Evolutionary conservation across 2,888 invertebrate species (phyloP), one percentile per base, ranked within the genome.

Genomic region (Morpho deidamia): DNA sequence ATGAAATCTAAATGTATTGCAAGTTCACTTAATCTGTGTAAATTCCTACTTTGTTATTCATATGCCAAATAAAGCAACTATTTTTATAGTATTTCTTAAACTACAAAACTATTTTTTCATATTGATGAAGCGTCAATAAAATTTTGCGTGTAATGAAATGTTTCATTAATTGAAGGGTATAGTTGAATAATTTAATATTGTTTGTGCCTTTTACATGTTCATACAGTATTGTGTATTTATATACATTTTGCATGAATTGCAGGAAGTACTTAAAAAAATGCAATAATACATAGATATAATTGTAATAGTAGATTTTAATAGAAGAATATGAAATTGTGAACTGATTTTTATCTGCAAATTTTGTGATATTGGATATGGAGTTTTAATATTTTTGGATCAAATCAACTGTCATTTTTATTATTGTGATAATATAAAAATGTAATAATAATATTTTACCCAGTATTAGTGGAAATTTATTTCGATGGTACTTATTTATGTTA

Each of bases 31-130:
- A 38, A 55, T 54, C 51, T 58, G 42, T 51, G 48, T 49, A 50
- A 44, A 48, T 60, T 32, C 44, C 23, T 45, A 48, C 44, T 60
- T 54, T 64, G 56, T 63, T 60, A 62, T 61, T 56, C 55, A 61
- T 66, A 67, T 71, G 64, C 74, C 84, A 85, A 84, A 86, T 81
- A 78, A 83, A 78, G 60, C 57, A 81, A 83, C 78, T 87, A 88
- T 88, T 88, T 88, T 88, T 87, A 78, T 85, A 87, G 72, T 73
- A 79, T 77, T 74, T 71, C 72, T 81, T 78, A 70, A 23, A 78
- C 70, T 75, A 72, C 71, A 73, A 70, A 69, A 69, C 10, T 37
- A 10, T 37, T 69, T 70, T 66, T 69, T 65, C 62, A 63, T 65
- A 67, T 63, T 54, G 53, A 55, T 62, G 55, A 64, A 59, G 55